Percentiles rank a stretch among this genome's conserved stretches.
Conservation (phyloP, 2,888 invertebrate genomes). For the Acanthosoma haemorrhoidale region DNA sequence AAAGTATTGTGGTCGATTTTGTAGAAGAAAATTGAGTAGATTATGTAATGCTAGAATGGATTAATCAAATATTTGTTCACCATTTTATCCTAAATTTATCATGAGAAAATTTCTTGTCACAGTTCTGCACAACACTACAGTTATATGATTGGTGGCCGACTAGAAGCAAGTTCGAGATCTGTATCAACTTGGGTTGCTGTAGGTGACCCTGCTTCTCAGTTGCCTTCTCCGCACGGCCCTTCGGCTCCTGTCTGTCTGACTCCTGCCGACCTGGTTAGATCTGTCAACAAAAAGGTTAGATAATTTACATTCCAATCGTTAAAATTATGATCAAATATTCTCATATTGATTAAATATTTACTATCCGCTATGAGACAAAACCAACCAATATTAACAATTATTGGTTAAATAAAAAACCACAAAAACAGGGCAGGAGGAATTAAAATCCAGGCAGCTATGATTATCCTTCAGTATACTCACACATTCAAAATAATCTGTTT, state of each 20-base stretch:
- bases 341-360: too few species aligned
- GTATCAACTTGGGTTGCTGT: constrained; percentile 86
- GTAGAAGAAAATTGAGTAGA: background rate
- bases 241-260: constrained; percentile 54
- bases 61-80: background rate
- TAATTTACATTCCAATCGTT: background rate
- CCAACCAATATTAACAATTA: too few species aligned
- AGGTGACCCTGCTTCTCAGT: constrained; percentile 71
- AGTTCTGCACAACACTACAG: constrained; percentile 39
- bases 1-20: too few species aligned
- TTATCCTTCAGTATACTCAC: too few species aligned
- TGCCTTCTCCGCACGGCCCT: constrained; percentile 70
- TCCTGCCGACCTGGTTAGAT: constrained; percentile 62
- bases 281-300: constrained; percentile 71
- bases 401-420: too few species aligned
- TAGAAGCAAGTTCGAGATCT: constrained; percentile 62
- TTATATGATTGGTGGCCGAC: constrained; percentile 47
- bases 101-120: background rate
- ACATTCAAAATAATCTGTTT: too few species aligned
- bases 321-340: too few species aligned
- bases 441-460: too few species aligned
- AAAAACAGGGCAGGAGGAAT: too few species aligned
- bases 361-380: too few species aligned
- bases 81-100: background rate
- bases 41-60: background rate